Evolutionary conservation across 2,888 invertebrate genomes (phyloP), one percentile per base, ranked within the genome.

Genomic region (Andrena camellia): DNA sequence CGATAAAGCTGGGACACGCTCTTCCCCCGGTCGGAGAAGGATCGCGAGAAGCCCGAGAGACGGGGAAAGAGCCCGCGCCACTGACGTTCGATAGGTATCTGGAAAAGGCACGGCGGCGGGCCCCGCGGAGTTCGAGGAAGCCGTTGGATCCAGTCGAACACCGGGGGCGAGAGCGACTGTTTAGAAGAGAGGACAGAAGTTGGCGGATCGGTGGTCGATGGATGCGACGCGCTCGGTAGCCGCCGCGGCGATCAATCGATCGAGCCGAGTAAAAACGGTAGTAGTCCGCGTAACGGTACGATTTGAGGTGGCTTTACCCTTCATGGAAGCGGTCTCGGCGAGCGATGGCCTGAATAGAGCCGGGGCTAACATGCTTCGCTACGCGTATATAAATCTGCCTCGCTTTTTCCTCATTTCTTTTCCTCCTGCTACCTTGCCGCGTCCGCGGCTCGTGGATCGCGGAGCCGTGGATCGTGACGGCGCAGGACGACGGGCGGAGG

Each of bases 221-320:
- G 83, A 72, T 20, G 35, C 74, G 74, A 68, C 10, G 42, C 29
- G 29, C 10, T 66, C 67, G 76, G 26, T 54, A 64, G 74, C 70
- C 63, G 74, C 70, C 63, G 66, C 68, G 64, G 88, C 81, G 85
- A 87, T 88, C 79, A 85, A 59, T 60, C 74, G 77, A 42, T 42
- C 35, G 13, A 35, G 35, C 13, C 42, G 42, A 35, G 73, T 84
- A 86, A 88, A 88, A 88, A 88, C 80, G 66, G 66, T 64, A 66
- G 66, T 66, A 71, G 87, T 70, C 72, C 75, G 89, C 86, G 84
- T 92, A 93, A 93, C 93, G 93, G 92, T 93, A 93, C 90, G 92
- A 92, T 91, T 92, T 91, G 80, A 92, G 88, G 86, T 79, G 82
- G 78, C 87, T 90, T 92, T 92, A 90, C 92, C 92, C 92, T 92